phyloP scores from a whole-genome alignment of 92 coral and sea anemone genomes.

The Muricea muricata region DNA sequence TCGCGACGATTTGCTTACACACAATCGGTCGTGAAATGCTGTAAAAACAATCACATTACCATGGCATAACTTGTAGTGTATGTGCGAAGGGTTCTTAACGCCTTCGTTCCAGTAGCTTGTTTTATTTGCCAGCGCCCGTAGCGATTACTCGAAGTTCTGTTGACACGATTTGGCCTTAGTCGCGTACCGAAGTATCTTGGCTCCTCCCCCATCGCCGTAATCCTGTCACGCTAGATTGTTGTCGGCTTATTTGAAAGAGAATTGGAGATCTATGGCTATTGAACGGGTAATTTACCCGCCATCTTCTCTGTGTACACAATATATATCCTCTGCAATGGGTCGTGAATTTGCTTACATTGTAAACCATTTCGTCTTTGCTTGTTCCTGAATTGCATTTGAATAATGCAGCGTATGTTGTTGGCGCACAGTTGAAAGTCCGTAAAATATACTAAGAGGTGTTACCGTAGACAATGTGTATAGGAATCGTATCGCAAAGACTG shows the following conservation, averaged over 20 bases:
- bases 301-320: slow-evolving; percentile 8
- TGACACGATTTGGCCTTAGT: slow-evolving; percentile 30
- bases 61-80: background rate
- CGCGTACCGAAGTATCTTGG: slow-evolving; percentile 34
- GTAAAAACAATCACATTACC: background rate
- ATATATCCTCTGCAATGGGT: slow-evolving; percentile 3
- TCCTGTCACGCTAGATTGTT: slow-evolving; percentile 40
- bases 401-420: background rate
- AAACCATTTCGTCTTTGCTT: background rate
- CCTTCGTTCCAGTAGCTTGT: background rate
- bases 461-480: no score
- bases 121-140: slow-evolving; percentile 10
- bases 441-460: background rate
- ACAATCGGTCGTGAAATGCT: background rate
- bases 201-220: slow-evolving; percentile 30
- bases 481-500: no score
- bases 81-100: slow-evolving; percentile 30
- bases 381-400: slow-evolving; percentile 1
- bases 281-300: slow-evolving; percentile 1
- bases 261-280: slow-evolving; percentile 28
- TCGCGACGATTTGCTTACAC: background rate
- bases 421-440: background rate
- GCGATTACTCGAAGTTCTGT: slow-evolving; percentile 27
- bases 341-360: slow-evolving; percentile 10
- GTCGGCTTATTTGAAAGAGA: slow-evolving; percentile 44